phyloP scores from a whole-genome alignment of 2,888 invertebrate genomes.

The Aspidiotus destructor region DNA sequence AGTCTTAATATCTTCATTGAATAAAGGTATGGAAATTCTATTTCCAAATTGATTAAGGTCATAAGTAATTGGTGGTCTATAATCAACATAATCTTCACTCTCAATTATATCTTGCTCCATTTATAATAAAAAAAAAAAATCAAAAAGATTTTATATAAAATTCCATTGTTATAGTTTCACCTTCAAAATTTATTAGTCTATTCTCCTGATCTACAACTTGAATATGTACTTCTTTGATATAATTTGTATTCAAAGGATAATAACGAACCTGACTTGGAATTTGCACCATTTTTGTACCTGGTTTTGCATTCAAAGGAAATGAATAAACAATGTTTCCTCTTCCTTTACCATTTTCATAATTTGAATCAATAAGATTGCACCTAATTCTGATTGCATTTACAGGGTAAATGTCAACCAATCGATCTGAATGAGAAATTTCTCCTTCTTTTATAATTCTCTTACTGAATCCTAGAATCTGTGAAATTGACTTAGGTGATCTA shows the following conservation, averaged over 20 bases:
- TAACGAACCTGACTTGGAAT: slow-evolving; percentile 18
- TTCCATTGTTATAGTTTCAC: slow-evolving; percentile 17
- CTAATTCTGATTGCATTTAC: slow-evolving; percentile 20
- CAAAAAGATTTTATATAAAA: slow-evolving; percentile 21
- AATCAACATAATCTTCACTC: slow-evolving; percentile 14
- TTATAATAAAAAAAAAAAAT: slow-evolving; percentile 16
- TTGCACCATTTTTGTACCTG: slow-evolving; percentile 13
- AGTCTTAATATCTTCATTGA: background rate
- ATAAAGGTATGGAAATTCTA: background rate
- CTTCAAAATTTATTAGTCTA: slow-evolving; percentile 19
- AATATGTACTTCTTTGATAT: slow-evolving; percentile 15
- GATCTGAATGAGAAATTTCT: slow-evolving; percentile 15
- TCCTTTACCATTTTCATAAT: slow-evolving; percentile 20
- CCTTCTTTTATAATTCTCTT: background rate
- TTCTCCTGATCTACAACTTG: slow-evolving; percentile 24
- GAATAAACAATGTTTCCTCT: slow-evolving; percentile 19
- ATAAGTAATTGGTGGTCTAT: background rate
- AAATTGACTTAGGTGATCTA: slow-evolving; percentile 12
- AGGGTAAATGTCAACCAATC: slow-evolving; percentile 16
- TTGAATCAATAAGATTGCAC: slow-evolving; percentile 26
- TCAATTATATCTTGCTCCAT: slow-evolving; percentile 24
- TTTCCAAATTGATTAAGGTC: background rate
- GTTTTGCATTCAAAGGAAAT: slow-evolving; percentile 18
- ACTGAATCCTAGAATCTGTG: slow-evolving; percentile 15
- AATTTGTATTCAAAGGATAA: slow-evolving; percentile 19